A percentile compares a stretch with the other conserved stretches of the same genome.
phyloP scores from a whole-genome alignment of 2,113 vertebrate genomes.

The Phaethon lepturus region DNA sequence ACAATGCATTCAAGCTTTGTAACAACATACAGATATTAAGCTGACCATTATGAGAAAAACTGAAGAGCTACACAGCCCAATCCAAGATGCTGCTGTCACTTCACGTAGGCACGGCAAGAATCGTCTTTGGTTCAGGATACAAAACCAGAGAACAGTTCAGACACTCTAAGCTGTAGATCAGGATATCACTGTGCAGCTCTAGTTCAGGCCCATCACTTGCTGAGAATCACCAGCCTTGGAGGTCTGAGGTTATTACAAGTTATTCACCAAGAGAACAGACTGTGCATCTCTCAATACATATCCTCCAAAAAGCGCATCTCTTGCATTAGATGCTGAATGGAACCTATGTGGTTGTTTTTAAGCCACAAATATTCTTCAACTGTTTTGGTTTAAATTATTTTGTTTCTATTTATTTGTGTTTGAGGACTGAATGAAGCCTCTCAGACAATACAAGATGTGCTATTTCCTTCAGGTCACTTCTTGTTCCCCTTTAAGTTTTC shows the following conservation, averaged over 20 bases:
- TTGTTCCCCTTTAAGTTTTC: background rate
- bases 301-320: background rate
- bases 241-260: background rate
- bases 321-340: background rate
- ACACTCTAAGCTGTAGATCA: background rate
- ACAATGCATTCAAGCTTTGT: background rate
- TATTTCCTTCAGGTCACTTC: background rate
- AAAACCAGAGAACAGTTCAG: background rate
- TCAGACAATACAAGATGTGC: background rate
- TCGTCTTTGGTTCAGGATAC: background rate
- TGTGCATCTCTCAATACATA: background rate
- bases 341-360: background rate
- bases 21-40: background rate
- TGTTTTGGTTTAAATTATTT: background rate
- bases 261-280: background rate
- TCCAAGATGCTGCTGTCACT: background rate
- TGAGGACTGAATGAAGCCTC: background rate
- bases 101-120: background rate
- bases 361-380: background rate
- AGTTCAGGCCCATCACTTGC: background rate
- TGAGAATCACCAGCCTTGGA: background rate
- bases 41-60: background rate
- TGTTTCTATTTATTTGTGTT: background rate
- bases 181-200: background rate
- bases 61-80: background rate